Conservation (phyloP, 64 coral and sea anemone genomes). For the Dendrophyllia cribrosa region DNA sequence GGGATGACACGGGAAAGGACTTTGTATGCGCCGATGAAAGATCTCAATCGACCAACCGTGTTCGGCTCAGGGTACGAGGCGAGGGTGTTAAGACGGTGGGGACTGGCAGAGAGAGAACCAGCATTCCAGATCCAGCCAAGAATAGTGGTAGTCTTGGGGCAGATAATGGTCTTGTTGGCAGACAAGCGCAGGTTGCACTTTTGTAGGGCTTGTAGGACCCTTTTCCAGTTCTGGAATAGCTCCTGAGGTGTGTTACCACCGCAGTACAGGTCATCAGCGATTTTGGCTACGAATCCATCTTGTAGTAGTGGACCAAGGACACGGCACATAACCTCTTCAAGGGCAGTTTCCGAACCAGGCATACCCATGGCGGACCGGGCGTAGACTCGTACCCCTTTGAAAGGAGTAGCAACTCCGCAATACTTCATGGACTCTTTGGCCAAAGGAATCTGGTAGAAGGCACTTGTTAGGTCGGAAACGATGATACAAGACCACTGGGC, state of each 20-base stretch:
- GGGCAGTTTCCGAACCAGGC: background rate
- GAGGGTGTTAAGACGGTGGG: background rate
- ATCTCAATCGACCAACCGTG: background rate
- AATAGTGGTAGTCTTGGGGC: constrained; percentile 36
- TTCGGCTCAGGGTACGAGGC: background rate
- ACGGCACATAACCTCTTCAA: constrained; percentile 34
- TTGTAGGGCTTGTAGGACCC: background rate
- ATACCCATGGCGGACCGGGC: background rate
- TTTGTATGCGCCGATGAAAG: constrained; percentile 27
- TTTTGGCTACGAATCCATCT: constrained; percentile 12
- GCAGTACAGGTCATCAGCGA: constrained; percentile 43
- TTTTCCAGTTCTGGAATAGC: background rate
- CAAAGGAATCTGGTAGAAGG: background rate
- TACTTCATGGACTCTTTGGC: too few species aligned
- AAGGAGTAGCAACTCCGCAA: too few species aligned
- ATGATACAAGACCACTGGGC: constrained; percentile 27
- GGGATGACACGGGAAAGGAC: constrained; percentile 23
- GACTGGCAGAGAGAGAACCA: constrained; percentile 4
- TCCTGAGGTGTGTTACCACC: background rate
- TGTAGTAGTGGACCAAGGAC: constrained; percentile 7
- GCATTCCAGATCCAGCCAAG: constrained; percentile 36
- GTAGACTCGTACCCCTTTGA: too few species aligned
- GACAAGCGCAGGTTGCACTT: constrained; percentile 42
- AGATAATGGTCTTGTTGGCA: constrained; percentile 21
- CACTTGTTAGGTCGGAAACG: constrained; percentile 4